These are phyloP conservation scores for Helicolenus hilgendorfi DNA, from an alignment of 2,797 vertebrate genomes.

Conservation along the genomic window DNA sequence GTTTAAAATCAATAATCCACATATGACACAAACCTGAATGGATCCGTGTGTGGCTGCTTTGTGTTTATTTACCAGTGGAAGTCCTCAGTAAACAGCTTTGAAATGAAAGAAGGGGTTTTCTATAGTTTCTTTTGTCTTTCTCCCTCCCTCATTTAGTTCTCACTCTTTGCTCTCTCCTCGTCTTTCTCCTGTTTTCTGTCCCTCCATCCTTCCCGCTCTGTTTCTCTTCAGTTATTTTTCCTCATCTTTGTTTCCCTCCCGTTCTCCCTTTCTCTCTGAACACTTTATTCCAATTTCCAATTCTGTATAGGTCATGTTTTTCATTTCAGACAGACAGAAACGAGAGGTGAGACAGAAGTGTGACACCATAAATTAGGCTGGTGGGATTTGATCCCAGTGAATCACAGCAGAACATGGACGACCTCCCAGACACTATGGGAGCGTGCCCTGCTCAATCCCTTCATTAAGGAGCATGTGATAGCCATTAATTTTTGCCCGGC, in stretches of 20 bases:
- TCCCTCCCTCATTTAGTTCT: not conserved
- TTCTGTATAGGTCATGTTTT: constrained; percentile 31
- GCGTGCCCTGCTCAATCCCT: constrained; percentile 44
- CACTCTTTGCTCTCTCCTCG: not conserved
- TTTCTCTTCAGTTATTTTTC: constrained; percentile 31
- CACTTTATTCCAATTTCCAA: constrained; percentile 42
- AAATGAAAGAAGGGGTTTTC: constrained; percentile 34
- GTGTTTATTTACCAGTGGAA: constrained; percentile 19
- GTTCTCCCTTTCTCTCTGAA: not conserved
- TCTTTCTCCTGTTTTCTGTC: constrained; percentile 1
- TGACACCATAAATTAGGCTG: constrained; percentile 49
- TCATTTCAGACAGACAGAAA: constrained; percentile 34
- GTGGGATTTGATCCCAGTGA: constrained; percentile 53
- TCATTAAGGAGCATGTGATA: constrained; percentile 71
- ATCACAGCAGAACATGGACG: constrained; percentile 23
- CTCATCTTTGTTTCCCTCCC: not conserved
- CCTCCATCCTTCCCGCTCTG: not conserved
- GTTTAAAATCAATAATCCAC: constrained; percentile 35
- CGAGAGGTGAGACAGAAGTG: constrained; percentile 40
- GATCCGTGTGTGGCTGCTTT: not conserved
- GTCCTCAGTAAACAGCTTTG: constrained; percentile 28
- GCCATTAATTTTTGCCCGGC: constrained; percentile 52
- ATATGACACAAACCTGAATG: not conserved
- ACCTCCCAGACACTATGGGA: constrained; percentile 46
- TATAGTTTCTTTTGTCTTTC: not conserved